Evolutionary conservation across 2,888 invertebrate species (phyloP), one percentile per base, ranked within the genome.

Genomic region (Drosophila robusta): DNA sequence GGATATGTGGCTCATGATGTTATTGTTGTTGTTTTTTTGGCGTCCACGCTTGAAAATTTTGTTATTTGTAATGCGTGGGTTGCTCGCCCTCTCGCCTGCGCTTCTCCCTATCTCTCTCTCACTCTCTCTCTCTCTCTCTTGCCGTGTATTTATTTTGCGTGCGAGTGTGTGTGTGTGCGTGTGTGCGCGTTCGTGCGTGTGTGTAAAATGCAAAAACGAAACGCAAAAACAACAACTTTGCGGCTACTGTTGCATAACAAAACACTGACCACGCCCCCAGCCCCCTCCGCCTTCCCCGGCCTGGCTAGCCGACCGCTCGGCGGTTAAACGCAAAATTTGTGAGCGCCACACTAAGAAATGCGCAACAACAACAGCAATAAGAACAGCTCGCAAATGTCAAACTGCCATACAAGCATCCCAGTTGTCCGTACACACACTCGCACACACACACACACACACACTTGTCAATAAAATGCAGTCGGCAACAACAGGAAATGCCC

Each of bases 381-480:
- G 32, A 61, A 51, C 49, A 65, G 49, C 45, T 65, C 42, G 24
- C 38, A 75, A 65, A 66, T 70, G 70, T 66, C 65, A 70, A 66
- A 69, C 64, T 46, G 66, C 36, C 75, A 75, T 58, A 64, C 41
- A 75, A 68, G 75, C 60, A 41, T 50, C 32, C 66, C 75, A 72
- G 71, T 51, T 72, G 72, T 58, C 42, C 55, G 22, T n/a, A 55
- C 58, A 32, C 51, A 66, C 34, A 41, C 39, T n/a, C 24, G 32
- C 26, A 29, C 42, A 32, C 18, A 32, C 36, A 61, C 22, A 44
- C 41, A 44, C 18, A 18, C 18, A 58, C 52, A 52, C 29, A 38
- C 39, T 72, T 78, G 85, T 78, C 85, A 85, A 84, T 84, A 84
- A 82, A 83, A 77, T 66, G 80, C 74, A 73, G 58, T 24, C 64